Base-by-base conservation (phyloP, 1,140 invertebrate genomes). In the Bombus breviceps region DNA sequence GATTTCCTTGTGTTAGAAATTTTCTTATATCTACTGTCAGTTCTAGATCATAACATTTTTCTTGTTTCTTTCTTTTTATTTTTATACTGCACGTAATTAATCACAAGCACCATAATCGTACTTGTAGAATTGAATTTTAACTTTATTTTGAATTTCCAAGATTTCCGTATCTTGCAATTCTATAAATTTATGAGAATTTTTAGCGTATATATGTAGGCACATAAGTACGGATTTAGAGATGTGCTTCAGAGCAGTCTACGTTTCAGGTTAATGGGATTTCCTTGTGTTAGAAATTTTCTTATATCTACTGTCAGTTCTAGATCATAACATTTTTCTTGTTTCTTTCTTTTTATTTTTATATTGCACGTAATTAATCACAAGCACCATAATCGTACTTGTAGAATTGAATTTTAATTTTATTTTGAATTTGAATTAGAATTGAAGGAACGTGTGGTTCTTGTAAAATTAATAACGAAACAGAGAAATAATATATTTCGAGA, bases 181-280 rank as follows among this genome's bases (percentile, higher is more conserved):
- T 47, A 15, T 47, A 15, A 47, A 47, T 47, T 15, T 47, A 15
- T 15, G 13, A 5, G 13, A 15, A 15, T 15, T 15, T 47, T 47
- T 47, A 47, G 0, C 4, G 13, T 15, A 47, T 5, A 0, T 53
- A 53, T 6, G 1, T 53, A 22, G 18, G 47, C 8, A 53, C 47
- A 6, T 22, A 8, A 22, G 18, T 53, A 53, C 18, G 18, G 47
- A 53, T 53, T 53, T 22, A 22, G 18, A 53, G 5, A 18, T 6
- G 5, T 2, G 47, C 5, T 18, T 47, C 15, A 18, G 15, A 53
- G 18, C 47, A 32, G 32, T 64, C 3, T 75, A 37, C 43, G 47
- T 64, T 76, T 64, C 34, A 53, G 43, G 66, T 78, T 89, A 88
- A 92, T 87, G 73, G 66, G 85, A 76, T 82, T 86, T 75, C 3